Evolutionary conservation across 2,113 vertebrate genomes (phyloP).

Genomic region (Trinectes maculatus): DNA sequence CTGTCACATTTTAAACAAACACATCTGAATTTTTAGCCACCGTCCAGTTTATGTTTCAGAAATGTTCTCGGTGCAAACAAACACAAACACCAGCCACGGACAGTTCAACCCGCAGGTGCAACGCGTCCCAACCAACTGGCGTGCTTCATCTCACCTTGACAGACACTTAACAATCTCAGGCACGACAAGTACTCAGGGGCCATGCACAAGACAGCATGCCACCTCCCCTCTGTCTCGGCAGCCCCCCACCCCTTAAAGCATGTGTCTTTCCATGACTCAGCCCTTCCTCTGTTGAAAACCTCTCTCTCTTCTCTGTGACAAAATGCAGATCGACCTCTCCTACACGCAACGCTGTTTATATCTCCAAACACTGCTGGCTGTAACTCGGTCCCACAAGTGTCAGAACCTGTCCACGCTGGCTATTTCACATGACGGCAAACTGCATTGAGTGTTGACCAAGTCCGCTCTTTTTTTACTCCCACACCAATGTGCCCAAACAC

Average conservation of each 20-base stretch:
- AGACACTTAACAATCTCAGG: conserved; percentile 71
- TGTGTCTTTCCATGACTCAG: conserved; percentile 76
- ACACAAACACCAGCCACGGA: conserved; percentile 11
- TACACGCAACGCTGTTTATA: conserved; percentile 74
- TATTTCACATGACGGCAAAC: conserved; percentile 58
- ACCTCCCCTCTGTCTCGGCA: conserved; percentile 61
- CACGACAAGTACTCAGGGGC: conserved; percentile 59
- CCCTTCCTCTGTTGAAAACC: conserved; percentile 66
- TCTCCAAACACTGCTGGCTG: conserved; percentile 69
- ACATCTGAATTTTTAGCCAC: conserved; percentile 28
- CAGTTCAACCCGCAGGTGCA: conserved; percentile 51
- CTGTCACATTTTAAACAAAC: conserved; percentile 39
- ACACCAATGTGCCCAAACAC: conserved; percentile 51
- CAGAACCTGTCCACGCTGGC: conserved; percentile 71
- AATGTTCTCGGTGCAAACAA: conserved; percentile 29
- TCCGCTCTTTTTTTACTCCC: conserved; percentile 43
- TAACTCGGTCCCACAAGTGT: conserved; percentile 71
- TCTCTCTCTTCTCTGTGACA: conserved; percentile 67
- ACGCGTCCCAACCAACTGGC: conserved; percentile 44
- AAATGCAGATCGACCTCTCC: conserved; percentile 73
- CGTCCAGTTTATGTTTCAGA: conserved; percentile 8
- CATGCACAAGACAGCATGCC: conserved; percentile 45
- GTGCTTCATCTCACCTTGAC: conserved; percentile 69
- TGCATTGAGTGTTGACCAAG: conserved; percentile 55
- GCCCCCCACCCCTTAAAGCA: conserved; percentile 25